A percentile compares a stretch with the other conserved stretches of the same genome.
These are phyloP conservation scores for Marasmarcha lunaedactyla DNA, from an alignment of 2,888 invertebrate species.

Conservation along the genomic window DNA sequence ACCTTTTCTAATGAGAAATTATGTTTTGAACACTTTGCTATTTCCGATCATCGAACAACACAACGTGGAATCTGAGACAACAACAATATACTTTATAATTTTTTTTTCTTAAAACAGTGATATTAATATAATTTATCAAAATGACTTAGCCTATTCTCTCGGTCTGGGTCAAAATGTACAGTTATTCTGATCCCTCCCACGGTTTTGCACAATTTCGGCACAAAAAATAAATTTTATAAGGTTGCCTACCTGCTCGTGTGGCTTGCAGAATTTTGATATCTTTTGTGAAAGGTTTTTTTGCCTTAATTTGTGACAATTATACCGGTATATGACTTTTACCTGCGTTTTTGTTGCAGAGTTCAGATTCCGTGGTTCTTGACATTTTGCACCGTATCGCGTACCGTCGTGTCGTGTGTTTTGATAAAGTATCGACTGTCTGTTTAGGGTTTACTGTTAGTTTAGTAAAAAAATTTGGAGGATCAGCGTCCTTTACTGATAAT, in stretches of 20 bases:
- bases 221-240: conserved; percentile 50
- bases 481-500: conserved; percentile 13
- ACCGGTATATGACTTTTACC: conserved; percentile 70
- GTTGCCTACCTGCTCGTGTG: conserved; percentile 67
- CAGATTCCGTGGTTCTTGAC: conserved; percentile 39
- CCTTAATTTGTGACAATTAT: conserved; percentile 71
- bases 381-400: conserved; percentile 58
- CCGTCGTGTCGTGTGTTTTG: conserved; percentile 56
- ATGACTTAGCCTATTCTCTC: conserved; percentile 5
- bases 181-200: conserved; percentile 61
- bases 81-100: too few relatives aligned
- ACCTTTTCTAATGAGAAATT: too few relatives aligned
- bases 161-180: conserved; percentile 38
- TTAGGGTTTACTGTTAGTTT: conserved; percentile 44
- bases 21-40: too few relatives aligned
- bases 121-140: neutral
- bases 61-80: too few relatives aligned
- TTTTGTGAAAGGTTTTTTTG: conserved; percentile 62
- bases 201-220: conserved; percentile 59
- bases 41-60: too few relatives aligned
- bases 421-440: conserved; percentile 29
- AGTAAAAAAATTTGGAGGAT: conserved; percentile 19
- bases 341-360: conserved; percentile 42
- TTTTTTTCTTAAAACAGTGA: neutral
- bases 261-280: conserved; percentile 70